These are phyloP conservation scores for Pyrochroa serraticornis DNA, from an alignment of 2,888 invertebrate genomes.

Conservation along the genomic window DNA sequence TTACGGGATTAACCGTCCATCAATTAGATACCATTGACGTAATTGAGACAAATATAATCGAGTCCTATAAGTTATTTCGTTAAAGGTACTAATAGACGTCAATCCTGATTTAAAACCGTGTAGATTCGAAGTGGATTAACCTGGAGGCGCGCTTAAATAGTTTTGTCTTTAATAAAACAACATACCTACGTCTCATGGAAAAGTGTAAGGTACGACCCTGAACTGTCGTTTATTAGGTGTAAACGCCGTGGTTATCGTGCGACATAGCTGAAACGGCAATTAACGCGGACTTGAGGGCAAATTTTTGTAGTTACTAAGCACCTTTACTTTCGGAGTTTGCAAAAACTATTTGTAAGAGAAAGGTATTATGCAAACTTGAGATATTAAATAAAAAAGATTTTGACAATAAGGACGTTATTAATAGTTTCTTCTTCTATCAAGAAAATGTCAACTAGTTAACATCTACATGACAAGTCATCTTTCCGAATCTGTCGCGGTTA, in stretches of 20 bases:
- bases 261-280: no score
- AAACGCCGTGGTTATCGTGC: neutral
- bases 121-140: neutral
- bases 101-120: constrained; percentile 2
- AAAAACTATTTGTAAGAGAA: no score
- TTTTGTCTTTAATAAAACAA: no score
- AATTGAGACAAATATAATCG: constrained; percentile 11
- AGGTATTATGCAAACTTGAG: no score
- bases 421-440: no score
- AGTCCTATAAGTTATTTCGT: constrained; percentile 1
- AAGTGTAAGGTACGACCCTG: constrained; percentile 20
- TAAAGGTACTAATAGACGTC: constrained; percentile 4
- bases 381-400: no score
- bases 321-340: no score
- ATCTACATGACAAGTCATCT: no score
- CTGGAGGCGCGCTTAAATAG: neutral
- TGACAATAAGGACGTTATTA: no score
- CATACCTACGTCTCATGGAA: constrained; percentile 1
- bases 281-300: constrained; percentile 3
- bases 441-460: no score
- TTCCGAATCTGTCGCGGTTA: no score
- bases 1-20: constrained; percentile 11
- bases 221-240: constrained; percentile 22
- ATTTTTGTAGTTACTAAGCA: neutral
- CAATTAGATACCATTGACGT: constrained; percentile 11